These are phyloP conservation scores for Drosophila teissieri DNA, from an alignment of 1,140 invertebrate species.

Conservation along the genomic window DNA sequence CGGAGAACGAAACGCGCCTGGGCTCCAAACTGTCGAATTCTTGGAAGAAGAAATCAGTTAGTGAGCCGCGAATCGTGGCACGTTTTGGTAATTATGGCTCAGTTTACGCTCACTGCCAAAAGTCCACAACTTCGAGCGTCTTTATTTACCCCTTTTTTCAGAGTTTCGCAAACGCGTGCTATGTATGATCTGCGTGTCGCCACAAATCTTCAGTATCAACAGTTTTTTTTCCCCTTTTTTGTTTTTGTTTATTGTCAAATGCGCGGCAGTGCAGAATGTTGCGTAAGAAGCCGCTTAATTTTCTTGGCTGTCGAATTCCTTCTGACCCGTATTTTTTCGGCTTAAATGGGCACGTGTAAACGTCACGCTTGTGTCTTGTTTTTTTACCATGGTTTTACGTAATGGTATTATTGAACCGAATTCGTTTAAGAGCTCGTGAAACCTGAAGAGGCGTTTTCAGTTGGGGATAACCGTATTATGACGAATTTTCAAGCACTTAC, in stretches of 20 bases:
- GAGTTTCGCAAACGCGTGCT: conserved; percentile 50
- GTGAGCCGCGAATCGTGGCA: conserved; percentile 60
- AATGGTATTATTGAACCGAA: conserved; percentile 38
- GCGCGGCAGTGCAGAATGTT: conserved; percentile 44
- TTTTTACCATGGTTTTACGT: conserved; percentile 19
- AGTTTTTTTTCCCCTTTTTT: conserved; percentile 11
- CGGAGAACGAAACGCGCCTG: conserved; percentile 16
- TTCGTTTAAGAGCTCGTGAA: conserved; percentile 34
- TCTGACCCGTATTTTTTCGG: conserved; percentile 1
- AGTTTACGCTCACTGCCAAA: conserved; percentile 41
- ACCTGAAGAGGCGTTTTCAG: conserved; percentile 51
- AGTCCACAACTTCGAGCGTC: conserved; percentile 42
- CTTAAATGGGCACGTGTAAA: conserved; percentile 52
- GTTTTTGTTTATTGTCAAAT: conserved; percentile 21
- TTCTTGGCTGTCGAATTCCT: conserved; percentile 6
- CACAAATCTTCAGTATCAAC: conserved; percentile 50
- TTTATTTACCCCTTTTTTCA: conserved; percentile 32
- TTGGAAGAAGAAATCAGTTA: conserved; percentile 37
- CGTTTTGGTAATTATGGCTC: conserved; percentile 74
- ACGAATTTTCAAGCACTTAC: conserved; percentile 60
- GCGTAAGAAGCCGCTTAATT: conserved; percentile 29
- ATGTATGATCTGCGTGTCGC: conserved; percentile 44
- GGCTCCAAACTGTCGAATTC: conserved; percentile 36
- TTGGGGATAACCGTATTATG: conserved; percentile 63
- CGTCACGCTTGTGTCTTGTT: conserved; percentile 35